Base-by-base conservation (phyloP, 1,140 invertebrate genomes). In the Bombus waltoni region DNA sequence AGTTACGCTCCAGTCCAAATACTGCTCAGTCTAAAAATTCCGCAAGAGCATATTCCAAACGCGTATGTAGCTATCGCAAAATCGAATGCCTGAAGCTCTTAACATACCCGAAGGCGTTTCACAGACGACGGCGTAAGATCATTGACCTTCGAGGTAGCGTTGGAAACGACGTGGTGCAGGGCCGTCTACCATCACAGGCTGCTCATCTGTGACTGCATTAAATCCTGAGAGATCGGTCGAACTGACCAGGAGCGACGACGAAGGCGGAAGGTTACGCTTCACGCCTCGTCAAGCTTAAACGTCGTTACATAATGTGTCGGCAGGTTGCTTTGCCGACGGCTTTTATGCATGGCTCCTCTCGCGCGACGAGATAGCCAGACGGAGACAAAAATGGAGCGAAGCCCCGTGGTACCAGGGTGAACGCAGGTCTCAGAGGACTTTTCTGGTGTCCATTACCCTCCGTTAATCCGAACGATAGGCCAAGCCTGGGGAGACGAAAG, bases 181-280 rank as follows among this genome's bases (percentile, higher is more conserved):
- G 68, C 5, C 71, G 78, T 79, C 83, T 76, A 35, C 44, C 53
- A 38, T 44, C 22, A 40, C 57, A 71, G 65, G 65, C 32, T 71
- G 80, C 38, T 80, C 80, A 77, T 47, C 84, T 83, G 80, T 88
- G 83, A 70, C 53, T 83, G 40, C 88, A 62, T 65, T 80, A 76
- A 82, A 83, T 89, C 83, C 74, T 76, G 75, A 74, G 75, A 44
- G 32, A 73, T 85, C 77, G 75, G 59, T 77, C 59, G 73, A 66
- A 66, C 38, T 53, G 74, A 75, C 80, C 76, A 70, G 71, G 76
- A 77, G 81, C 47, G 57, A 77, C 73, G 81, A 35, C 57, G 32
- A 83, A 78, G 85, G 73, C 83, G 83, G 87, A 88, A 89, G 87
- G 80, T 76, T 65, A 82, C 71, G 84, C 80, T 89, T 89, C 87